Percentiles rank a stretch among this genome's conserved stretches.
These are phyloP conservation scores for Theretra japonica DNA, from an alignment of 2,888 invertebrate species.

Conservation along the genomic window DNA sequence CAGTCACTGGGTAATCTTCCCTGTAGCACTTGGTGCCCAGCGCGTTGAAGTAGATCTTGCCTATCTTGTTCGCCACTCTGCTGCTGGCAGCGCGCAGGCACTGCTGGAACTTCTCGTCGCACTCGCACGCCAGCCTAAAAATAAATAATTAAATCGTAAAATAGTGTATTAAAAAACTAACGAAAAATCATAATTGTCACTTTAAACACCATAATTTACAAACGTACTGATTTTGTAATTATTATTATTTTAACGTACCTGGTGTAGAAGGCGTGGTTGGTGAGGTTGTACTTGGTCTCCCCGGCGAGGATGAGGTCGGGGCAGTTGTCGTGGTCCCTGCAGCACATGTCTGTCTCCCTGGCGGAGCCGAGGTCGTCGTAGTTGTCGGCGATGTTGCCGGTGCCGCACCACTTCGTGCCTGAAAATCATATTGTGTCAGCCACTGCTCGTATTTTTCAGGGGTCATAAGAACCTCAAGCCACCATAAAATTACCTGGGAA, in stretches of 20 bases:
- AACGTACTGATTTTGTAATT: no score
- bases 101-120: conserved; percentile 66
- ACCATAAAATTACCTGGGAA: no score
- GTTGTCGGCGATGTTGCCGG: conserved; percentile 86
- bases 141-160: no score
- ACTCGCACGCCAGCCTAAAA: conserved; percentile 52
- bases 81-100: conserved; percentile 60
- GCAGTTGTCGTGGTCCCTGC: conserved; percentile 89
- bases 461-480: no score
- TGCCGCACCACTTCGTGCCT: conserved; percentile 94
- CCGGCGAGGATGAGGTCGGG: conserved; percentile 84
- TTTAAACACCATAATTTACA: no score
- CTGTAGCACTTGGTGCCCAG: conserved; percentile 80
- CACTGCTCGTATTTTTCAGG: background rate
- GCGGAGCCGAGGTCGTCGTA: conserved; percentile 87
- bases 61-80: conserved; percentile 57
- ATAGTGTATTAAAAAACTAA: no score
- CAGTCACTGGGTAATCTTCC: conserved; percentile 59
- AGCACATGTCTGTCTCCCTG: conserved; percentile 87
- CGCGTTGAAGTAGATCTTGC: conserved; percentile 71
- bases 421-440: conserved; percentile 33
- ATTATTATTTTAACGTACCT: conserved; percentile 63
- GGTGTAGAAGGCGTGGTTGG: conserved; percentile 86
- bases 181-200: no score
- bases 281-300: conserved; percentile 83